Base-by-base conservation (phyloP, 1,140 invertebrate genomes). In the Hypothenemus hampei region DNA sequence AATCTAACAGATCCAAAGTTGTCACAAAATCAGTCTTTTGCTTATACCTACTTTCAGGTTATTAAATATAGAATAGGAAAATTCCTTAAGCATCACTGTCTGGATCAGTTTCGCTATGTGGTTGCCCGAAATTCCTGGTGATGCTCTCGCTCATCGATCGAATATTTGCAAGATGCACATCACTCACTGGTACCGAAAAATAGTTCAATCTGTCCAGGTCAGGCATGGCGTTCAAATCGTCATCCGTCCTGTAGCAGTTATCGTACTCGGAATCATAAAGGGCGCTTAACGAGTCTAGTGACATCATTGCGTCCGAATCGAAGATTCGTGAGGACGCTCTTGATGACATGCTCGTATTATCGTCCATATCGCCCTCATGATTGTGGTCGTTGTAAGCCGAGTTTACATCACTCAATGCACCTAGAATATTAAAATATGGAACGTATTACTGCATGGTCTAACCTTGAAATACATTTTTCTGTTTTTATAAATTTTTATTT, bases 201-300 rank as follows among this genome's bases (percentile, higher is more conserved):
- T 69, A 70, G 52, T 71, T 69, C 15, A 72, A 62, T 63, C 69
- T 60, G 31, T 70, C 69, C 26, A 71, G 52, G 55, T 72, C 69
- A 15, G 69, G 68, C 52, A 69, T 62, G 13, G 67, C 65, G 53
- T 69, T 71, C 20, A 72, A 51, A 55, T 72, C 71, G 52, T 75
- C 72, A 53, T 73, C 73, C 11, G 71, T 73, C 59, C 70, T 57
- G 46, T 75, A 75, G 64, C 77, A 83, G 67, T 83, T 82, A 62
- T 85, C 84, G 68, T 89, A 89, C 65, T 91, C 87, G 2, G 85
- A 89, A 74, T 93, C 89, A 70, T 91, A 92, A 54, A 89, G 80
- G 40, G 84, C 84, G 70, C 85, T 87, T 37, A 88, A 75, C 10
- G 85, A 87, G 69, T 89, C 87, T 16, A 89, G 71, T 44, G 83